phyloP scores from a whole-genome alignment of 1,140 invertebrate species.

The Coptotermes formosanus region DNA sequence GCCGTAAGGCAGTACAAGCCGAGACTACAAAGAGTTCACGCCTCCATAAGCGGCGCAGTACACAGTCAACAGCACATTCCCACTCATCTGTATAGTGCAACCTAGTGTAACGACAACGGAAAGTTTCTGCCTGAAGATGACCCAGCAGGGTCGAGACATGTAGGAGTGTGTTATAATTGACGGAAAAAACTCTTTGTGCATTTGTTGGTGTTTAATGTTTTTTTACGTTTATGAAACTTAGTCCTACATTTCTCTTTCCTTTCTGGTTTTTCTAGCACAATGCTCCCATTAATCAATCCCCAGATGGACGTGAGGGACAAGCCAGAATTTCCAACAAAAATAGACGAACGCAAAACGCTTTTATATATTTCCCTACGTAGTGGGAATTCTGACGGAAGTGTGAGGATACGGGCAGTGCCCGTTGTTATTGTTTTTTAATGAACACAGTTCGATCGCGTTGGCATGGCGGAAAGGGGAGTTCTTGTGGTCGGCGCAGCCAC shows the following conservation, averaged over 20 bases:
- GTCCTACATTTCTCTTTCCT: neutral
- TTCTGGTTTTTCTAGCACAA: neutral
- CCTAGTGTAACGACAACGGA: no score
- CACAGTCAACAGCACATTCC: no score
- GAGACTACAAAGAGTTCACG: no score
- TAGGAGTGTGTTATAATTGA: no score
- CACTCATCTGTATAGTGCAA: no score
- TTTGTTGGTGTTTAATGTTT: no score
- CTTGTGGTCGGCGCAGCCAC: neutral
- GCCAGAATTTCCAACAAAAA: neutral
- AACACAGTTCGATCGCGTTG: neutral
- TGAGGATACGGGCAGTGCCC: neutral
- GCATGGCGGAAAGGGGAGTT: neutral
- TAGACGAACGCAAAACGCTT: neutral
- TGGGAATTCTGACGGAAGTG: neutral
- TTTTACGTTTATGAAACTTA: no score
- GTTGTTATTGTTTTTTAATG: slow-evolving; percentile 14
- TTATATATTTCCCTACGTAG: neutral
- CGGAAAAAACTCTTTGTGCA: no score
- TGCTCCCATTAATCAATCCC: neutral
- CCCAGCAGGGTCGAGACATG: no score
- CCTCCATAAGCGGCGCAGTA: no score
- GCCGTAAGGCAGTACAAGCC: no score
- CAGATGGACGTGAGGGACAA: neutral
- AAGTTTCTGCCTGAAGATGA: no score